phyloP scores from a whole-genome alignment of 2,888 invertebrate species.

The Nomada fabriciana region DNA sequence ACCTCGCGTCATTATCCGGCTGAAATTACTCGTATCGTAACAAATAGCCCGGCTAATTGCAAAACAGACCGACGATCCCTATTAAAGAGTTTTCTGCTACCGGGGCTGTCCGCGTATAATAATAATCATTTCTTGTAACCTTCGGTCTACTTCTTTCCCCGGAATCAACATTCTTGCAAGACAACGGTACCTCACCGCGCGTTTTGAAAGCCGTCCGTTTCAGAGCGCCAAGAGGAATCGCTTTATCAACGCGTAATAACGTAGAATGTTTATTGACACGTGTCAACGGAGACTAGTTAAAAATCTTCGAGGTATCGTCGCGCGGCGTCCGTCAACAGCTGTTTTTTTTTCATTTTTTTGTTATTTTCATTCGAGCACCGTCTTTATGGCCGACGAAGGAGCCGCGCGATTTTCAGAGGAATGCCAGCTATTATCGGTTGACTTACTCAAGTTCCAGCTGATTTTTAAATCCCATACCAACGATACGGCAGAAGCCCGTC shows the following conservation, averaged over 20 bases:
- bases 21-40: constrained; percentile 2
- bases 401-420: constrained; percentile 48
- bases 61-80: background rate
- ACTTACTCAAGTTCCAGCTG: constrained; percentile 43
- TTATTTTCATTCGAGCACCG: background rate
- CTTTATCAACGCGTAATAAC: constrained; percentile 47
- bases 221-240: constrained; percentile 3
- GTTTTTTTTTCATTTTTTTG: background rate
- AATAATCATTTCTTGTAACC: background rate
- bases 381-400: constrained; percentile 41
- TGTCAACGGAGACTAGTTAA: constrained; percentile 48
- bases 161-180: constrained; percentile 3
- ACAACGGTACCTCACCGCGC: constrained; percentile 13
- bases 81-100: background rate
- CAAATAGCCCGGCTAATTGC: constrained; percentile 5
- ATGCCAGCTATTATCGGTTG: constrained; percentile 45
- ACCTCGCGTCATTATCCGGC: background rate
- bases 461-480: constrained; percentile 45
- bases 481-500: constrained; percentile 42
- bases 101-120: too few species aligned
- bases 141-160: background rate
- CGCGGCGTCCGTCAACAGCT: constrained; percentile 19
- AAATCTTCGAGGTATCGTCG: constrained; percentile 15
- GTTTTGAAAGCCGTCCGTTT: background rate
- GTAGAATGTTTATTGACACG: constrained; percentile 50